phyloP scores from a whole-genome alignment of 2,113 vertebrate species.

The Odontophorus gujanensis region DNA sequence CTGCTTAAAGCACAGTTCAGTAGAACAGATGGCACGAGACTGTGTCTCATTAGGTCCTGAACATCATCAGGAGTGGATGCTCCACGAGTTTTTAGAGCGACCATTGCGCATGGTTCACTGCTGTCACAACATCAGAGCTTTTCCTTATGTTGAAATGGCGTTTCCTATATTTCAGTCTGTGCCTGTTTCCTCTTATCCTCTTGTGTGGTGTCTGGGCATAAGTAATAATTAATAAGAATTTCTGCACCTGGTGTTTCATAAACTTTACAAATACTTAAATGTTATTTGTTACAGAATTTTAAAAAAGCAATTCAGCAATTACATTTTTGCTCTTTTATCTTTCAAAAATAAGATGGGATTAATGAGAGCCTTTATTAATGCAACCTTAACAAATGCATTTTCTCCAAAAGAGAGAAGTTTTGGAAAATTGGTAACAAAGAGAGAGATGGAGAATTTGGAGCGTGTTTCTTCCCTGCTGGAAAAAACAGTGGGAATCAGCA shows the following conservation, averaged over 20 bases:
- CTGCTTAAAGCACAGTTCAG: background rate
- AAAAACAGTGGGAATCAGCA: constrained; percentile 78
- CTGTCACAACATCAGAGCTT: background rate
- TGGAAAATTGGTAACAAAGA: constrained; percentile 98
- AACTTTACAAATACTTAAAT: background rate
- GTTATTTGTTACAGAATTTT: background rate
- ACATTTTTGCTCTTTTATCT: background rate
- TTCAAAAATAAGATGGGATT: background rate
- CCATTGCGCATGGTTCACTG: background rate
- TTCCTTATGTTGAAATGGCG: background rate
- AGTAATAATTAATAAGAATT: background rate
- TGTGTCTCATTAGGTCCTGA: background rate
- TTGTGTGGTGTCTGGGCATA: background rate
- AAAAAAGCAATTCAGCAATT: background rate
- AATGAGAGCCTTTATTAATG: background rate
- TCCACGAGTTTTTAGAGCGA: background rate
- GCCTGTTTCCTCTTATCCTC: background rate
- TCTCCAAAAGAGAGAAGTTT: constrained; percentile 91
- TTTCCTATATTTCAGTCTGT: background rate
- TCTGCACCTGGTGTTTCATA: background rate
- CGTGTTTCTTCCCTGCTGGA: constrained; percentile 89
- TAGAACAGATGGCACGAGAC: background rate
- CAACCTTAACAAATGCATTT: background rate
- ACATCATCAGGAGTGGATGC: background rate
- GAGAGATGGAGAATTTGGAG: constrained; percentile 95